A percentile compares a stretch with the other conserved stretches of the same genome.
These are phyloP conservation scores for Calonectris borealis DNA, from an alignment of 2,113 vertebrate genomes.

Conservation along the genomic window DNA sequence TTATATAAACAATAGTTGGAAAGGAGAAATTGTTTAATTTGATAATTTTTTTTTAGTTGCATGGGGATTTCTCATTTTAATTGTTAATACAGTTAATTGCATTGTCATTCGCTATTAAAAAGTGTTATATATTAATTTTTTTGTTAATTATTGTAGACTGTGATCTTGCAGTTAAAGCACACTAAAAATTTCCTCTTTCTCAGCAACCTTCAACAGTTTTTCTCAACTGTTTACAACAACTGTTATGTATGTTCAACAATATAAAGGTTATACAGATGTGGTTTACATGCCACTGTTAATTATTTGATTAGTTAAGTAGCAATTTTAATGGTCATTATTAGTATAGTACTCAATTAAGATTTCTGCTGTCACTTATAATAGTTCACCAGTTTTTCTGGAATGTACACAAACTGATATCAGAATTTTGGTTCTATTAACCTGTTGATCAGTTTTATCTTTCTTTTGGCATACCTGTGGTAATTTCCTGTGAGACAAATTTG, in stretches of 20 bases:
- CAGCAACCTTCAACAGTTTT: background rate
- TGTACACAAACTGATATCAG: background rate
- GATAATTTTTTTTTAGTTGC: constrained; percentile 9
- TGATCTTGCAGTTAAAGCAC: background rate
- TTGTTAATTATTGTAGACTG: background rate
- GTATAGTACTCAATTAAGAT: background rate
- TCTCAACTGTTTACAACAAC: background rate
- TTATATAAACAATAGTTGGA: background rate
- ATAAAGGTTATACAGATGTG: background rate
- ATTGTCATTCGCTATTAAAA: background rate
- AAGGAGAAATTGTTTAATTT: constrained; percentile 29
- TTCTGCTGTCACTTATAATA: background rate
- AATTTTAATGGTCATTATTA: background rate
- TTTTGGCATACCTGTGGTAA: background rate
- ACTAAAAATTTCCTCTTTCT: background rate
- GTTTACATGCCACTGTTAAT: background rate
- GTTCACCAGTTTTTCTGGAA: background rate
- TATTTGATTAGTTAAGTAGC: background rate
- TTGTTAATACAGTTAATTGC: background rate
- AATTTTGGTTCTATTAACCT: background rate
- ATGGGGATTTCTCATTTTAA: background rate
- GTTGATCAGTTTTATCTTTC: background rate
- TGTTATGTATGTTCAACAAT: background rate
- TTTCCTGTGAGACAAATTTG: background rate
- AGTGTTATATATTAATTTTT: background rate